Evolutionary conservation across 2,797 vertebrate species (phyloP), one percentile per base, ranked within the genome.

Genomic region (Cossypha polioptera): DNA sequence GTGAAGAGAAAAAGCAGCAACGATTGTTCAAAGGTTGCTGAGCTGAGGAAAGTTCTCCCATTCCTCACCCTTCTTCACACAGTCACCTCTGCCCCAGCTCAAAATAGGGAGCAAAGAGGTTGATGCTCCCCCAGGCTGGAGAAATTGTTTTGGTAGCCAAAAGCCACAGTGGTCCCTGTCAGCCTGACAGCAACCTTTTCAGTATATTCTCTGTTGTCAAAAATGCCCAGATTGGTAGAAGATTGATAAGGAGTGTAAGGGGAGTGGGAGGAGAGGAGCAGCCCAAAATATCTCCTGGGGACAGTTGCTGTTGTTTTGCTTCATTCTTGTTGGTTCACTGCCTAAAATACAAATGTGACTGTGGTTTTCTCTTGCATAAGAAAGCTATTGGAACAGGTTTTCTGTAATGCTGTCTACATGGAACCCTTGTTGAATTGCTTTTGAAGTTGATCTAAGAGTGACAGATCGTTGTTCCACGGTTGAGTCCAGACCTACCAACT

Each of bases 281-380:
- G 68, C 53, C 78, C 11, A 8, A 80, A 93, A 85, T 91, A 87
- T 43, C 65, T 91, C 69, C 53, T 53, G 87, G 73, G 89, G 89
- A 74, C 55, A 36, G 40, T 90, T 94, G 63, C 71, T 82, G 86
- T 83, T 93, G 85, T 92, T 95, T 93, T 87, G 42, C 78, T 88
- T 93, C 65, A 51, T 91, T 93, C 81, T 89, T 71, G 43, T 86
- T 93, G 58, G 40, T 85, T 91, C 76, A 51, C 69, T 91, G 78
- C 68, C 91, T 89, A 77, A 93, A 95, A 91, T 79, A 91, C 47
- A 83, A 94, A 91, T 86, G 68, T 65, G 86, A 51, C 74, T 77
- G 43, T 88, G 74, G 50, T 80, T 94, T 92, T 85, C 63, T 87
- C 53, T 83, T 91, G 79, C 90, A 92, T 88, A 84, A 93, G 76